phyloP scores from a whole-genome alignment of 1,140 invertebrate species.

The Lordiphosa stackelbergi region DNA sequence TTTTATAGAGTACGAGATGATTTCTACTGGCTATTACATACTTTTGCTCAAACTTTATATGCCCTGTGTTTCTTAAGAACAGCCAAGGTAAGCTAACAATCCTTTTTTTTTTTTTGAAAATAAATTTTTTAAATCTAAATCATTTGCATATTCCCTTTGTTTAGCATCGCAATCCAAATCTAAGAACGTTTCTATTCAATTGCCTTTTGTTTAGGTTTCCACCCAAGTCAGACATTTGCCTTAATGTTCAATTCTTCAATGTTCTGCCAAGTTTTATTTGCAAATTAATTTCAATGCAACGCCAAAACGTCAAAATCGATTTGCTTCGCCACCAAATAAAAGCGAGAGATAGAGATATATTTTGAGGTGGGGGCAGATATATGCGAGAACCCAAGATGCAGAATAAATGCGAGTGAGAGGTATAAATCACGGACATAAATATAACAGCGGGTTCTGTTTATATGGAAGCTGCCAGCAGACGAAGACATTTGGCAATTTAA shows the following conservation, averaged over 20 bases:
- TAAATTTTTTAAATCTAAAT: too few species aligned
- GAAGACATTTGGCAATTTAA: slow-evolving; percentile 61
- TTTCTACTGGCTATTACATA: too few species aligned
- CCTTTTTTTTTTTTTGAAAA: too few species aligned
- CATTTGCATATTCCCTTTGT: neutral
- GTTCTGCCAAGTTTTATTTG: slow-evolving; percentile 49
- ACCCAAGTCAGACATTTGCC: slow-evolving; percentile 14
- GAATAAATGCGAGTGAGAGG: slow-evolving; percentile 24
- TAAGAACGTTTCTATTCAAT: slow-evolving; percentile 21
- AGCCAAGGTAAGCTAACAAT: too few species aligned
- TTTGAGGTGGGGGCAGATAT: neutral
- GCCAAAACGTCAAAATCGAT: slow-evolving; percentile 55
- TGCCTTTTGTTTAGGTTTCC: slow-evolving; percentile 4
- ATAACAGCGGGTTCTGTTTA: slow-evolving; percentile 12
- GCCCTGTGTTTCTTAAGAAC: too few species aligned
- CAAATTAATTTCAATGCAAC: slow-evolving; percentile 56
- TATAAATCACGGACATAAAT: slow-evolving; percentile 54
- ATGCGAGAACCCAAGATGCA: slow-evolving; percentile 6
- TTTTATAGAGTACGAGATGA: too few species aligned
- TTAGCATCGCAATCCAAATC: neutral
- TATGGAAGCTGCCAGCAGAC: slow-evolving; percentile 33
- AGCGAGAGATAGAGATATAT: slow-evolving; percentile 1
- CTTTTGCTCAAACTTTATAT: too few species aligned
- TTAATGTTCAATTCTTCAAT: slow-evolving; percentile 24
- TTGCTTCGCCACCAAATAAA: slow-evolving; percentile 26